Evolutionary conservation across 2,797 vertebrate species (phyloP), one percentile per base, ranked within the genome.

Genomic region (Gymnodraco acuticeps): DNA sequence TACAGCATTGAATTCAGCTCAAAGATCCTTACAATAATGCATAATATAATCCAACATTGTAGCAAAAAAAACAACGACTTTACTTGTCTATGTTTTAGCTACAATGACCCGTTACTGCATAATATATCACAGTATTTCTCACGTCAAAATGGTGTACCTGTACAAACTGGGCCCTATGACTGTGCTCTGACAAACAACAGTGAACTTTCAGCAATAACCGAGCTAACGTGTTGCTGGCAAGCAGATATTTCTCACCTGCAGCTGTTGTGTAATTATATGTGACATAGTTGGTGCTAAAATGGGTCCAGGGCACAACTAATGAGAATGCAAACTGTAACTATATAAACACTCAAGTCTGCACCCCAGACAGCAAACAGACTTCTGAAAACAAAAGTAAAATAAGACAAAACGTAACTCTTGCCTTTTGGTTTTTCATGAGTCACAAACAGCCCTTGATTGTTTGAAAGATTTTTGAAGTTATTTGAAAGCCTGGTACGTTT

Each of bases 201-300:
- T 71, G 83, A 65, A 66, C 66, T 80, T 77, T 46, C 42, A 50
- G 55, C 46, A 56, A n/a, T 12, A 70, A 53, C 52, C 38, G 48
- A 70, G 9, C 27, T 19, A 5, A 62, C 33, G 43, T 60, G 52
- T 45, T 62, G 3, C 43, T 60, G 8, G 42, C 67, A 16, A 75
- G 64, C 77, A 80, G 74, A 70, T 82, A 67, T 73, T 66, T 42
- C 61, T 73, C 61, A 61, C 19, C 70, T 56, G 5, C 70, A 70
- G 73, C 71, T 75, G 38, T 58, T 77, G 52, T 20, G 48, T 67
- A 61, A 15, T 60, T 67, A 58, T 58, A 52, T 16, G 45, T 13
- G 43, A 75, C 73, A 71, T 52, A 55, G 51, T 12, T 31, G 38
- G 7, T 59, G 62, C 56, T 59, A 47, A 38, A 62, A 51, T 47